Base-by-base conservation (phyloP, 2,888 invertebrate genomes). In the Ophion obscuratus region DNA sequence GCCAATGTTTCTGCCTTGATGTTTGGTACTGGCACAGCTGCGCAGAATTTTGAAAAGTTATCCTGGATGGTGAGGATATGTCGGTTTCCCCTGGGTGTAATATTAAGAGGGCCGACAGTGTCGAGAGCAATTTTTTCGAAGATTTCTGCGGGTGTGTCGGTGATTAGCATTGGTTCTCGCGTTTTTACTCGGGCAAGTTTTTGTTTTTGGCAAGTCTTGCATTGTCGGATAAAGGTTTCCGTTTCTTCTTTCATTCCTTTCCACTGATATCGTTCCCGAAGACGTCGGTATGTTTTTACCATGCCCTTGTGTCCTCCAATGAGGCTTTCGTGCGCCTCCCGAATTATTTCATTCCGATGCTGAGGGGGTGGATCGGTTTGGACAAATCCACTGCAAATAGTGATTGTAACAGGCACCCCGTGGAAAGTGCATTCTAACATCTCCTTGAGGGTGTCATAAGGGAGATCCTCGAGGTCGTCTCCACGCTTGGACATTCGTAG, bases 61-160 rank as follows among this genome's bases (percentile, higher is more conserved):
- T 83, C 78, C 57, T 71, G 78, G 5, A 71, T 66, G 5, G 76
- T 81, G 2, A 81, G 70, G 44, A 81, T 81, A 24, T 81, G 64
- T 11, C 24, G 27, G 47, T 70, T 79, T 14, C 78, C 70, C 10
- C 44, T 36, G n/a, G 20, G 44, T 7, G 67, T 67, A 44, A 44
- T 67, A 3, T n/a, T 17, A 14, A 67, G 67, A 20, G 67, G 67
- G 11, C 67, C 67, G 44, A 67, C 67, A 9, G 67, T 36, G 44
- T 67, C 67, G 5, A 67, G n/a, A 6, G 40, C 31, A 40, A 67
- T 67, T 36, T 67, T 67, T n/a, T 44, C 68, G 11, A 68, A 68
- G 14, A 44, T 36, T 68, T 68, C 68, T 17, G 47, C 40, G 10
- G 44, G 44, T 6, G 68, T 68, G 7, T 68, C 68, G 44, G 68